phyloP scores from a whole-genome alignment of 2,113 vertebrate species.

The Proteles cristata region DNA sequence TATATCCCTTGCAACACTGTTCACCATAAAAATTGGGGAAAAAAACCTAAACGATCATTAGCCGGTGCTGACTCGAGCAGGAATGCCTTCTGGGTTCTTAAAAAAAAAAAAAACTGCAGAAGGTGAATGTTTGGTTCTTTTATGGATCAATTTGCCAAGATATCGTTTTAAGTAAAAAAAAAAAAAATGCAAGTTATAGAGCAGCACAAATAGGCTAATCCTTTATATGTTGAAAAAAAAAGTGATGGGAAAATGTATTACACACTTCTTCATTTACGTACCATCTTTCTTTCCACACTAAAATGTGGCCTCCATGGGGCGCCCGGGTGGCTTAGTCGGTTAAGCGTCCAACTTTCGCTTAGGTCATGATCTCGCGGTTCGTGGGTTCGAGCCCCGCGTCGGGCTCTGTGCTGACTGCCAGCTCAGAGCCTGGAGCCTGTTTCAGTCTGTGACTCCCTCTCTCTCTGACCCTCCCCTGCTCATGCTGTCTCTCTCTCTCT shows the following conservation, averaged over 20 bases:
- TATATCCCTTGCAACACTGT: background rate
- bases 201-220: background rate
- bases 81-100: background rate
- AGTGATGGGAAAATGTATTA: background rate
- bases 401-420: no score
- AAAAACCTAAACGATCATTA: background rate
- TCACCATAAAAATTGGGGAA: background rate
- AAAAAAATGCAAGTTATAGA: background rate
- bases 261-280: background rate
- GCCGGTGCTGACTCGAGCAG: background rate
- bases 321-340: no score
- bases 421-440: no score
- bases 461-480: no score
- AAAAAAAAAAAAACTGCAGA: background rate
- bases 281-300: background rate
- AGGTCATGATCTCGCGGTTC: no score
- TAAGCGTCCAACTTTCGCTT: no score
- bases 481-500: no score
- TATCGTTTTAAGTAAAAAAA: slow-evolving; percentile 26
- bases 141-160: background rate
- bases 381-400: no score
- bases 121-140: background rate
- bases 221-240: background rate
- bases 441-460: no score
- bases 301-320: background rate